Base-by-base conservation (phyloP, 2,888 invertebrate genomes). In the Smittia aterrima region DNA sequence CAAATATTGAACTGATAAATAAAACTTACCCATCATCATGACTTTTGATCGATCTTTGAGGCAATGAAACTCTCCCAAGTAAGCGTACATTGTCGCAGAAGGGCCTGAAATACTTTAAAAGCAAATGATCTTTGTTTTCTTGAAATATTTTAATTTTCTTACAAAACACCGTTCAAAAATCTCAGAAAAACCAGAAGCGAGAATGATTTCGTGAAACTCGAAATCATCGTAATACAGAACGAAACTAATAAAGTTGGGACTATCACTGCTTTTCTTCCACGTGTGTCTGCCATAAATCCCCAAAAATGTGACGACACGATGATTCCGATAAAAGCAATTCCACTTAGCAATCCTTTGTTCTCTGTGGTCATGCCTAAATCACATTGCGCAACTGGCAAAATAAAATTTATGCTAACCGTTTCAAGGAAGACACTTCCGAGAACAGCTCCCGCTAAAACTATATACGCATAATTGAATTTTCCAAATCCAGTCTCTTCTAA, bases 251-350 rank as follows among this genome's bases (percentile, higher is more conserved):
- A 82, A 38, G 86, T 82, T 32, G 84, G 80, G 9, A 87, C 78
- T 13, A 87, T 79, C 2, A 84, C 81, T 16, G 82, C 83, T 76
- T 83, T 82, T 13, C 86, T 79, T 2, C 88, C 88, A 75, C 80
- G 81, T 0, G 85, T 85, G 78, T 88, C 87, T 0, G 87, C 86
- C 11, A 87, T 77, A 77, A 85, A 86, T 2, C 88, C 88, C 87
- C 87, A 87, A 54, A 87, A 79, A 77, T 87, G 85, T 0, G 87
- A 87, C 38, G 86, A 85, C n/a, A 84, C 78, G 58, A 87, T 83
- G 77, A 87, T 86, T 20, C 85, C 85, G 84, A 76, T 2, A 75
- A 75, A 66, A 6, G 82, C 81, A 22, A 81, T 79, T n/a, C 82
- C 82, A 75, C 80, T 81, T 64, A 84, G 79, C 67, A 82, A 79